Conservation (phyloP, 2,888 invertebrate genomes). For the Macaria notata region DNA sequence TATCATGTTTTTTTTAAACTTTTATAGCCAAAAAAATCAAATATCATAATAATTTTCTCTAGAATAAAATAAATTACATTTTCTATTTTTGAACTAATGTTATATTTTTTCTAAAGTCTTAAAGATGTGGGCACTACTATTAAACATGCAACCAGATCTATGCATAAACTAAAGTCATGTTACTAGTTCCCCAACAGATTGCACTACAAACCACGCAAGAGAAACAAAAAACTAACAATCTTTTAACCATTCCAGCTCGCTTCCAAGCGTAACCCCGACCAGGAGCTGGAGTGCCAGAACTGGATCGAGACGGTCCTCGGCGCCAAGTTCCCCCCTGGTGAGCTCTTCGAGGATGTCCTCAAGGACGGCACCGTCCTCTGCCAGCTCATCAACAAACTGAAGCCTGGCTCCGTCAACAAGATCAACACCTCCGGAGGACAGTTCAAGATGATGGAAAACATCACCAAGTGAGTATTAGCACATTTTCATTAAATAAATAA, state of each 20-base stretch:
- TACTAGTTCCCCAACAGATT: too few species aligned
- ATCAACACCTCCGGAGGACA: constrained; percentile 97
- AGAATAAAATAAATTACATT: too few species aligned
- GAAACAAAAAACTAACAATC: neutral
- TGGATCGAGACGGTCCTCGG: constrained; percentile 96
- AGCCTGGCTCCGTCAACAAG: constrained; percentile 93
- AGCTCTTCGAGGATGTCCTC: constrained; percentile 93
- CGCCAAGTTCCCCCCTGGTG: constrained; percentile 92
- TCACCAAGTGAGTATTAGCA: constrained; percentile 88
- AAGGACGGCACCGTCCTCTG: constrained; percentile 96
- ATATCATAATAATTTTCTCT: too few species aligned
- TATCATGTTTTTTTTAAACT: too few species aligned
- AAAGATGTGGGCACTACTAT: too few species aligned
- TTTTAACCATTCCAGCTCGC: constrained; percentile 85
- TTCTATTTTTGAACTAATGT: too few species aligned
- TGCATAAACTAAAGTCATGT: too few species aligned
- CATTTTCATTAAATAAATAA: too few species aligned
- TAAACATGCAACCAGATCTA: too few species aligned
- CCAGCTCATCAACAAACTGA: constrained; percentile 95
- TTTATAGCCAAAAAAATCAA: too few species aligned
- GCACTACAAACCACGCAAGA: too few species aligned
- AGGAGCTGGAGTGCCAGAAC: constrained; percentile 93
- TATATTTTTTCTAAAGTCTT: too few species aligned
- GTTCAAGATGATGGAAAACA: constrained; percentile 99
- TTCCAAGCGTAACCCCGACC: constrained; percentile 90